Base-by-base conservation (phyloP, 2,797 vertebrate species). In the Protonibea diacanthus region DNA sequence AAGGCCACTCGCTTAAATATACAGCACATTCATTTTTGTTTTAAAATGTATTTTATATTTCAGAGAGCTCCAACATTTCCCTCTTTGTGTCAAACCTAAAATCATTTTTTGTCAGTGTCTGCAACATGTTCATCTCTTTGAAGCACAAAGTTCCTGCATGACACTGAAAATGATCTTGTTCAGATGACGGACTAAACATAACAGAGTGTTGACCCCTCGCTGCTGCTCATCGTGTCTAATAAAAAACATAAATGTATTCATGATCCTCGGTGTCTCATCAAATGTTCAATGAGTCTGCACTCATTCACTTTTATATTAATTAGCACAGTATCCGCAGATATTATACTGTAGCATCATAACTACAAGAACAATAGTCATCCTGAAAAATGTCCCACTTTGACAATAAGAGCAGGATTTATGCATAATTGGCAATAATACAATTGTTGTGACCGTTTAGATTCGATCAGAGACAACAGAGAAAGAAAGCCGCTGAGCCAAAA, bases 261-360 rank as follows among this genome's bases (percentile, higher is more conserved):
- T 4, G 13, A 47, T 51, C 10, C 18, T 47, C 5, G 9, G 23
- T n/a, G 17, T 2, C 29, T 59, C 48, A 21, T 59, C 42, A 49
- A 48, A 12, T 17, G 20, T 45, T 40, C 7, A 57, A 20, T 61
- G 1, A 23, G 20, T 20, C 20, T 29, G 1, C 17, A 14, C 27
- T 44, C 8, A 20, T 25, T 71, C 21, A 40, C 33, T 42, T 70
- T 53, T 4, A 48, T 6, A 18, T 27, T 51, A 64, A 78, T 71
- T n/a, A 27, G 18, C 29, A 48, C 8, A 11, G 21, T n/a, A 17
- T n/a, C 33, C 57, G 59, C 44, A 20, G 33, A 33, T 33, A 2
- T 33, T 33, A 8, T 38, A 38, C 33, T 38, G 0, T 8, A 38
- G 33, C 33, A 38, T 38, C 33, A 38, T 9, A 38, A 9, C 33